These are phyloP conservation scores for Vireo griseus DNA, from an alignment of 2,797 vertebrate species.

Conservation along the genomic window DNA sequence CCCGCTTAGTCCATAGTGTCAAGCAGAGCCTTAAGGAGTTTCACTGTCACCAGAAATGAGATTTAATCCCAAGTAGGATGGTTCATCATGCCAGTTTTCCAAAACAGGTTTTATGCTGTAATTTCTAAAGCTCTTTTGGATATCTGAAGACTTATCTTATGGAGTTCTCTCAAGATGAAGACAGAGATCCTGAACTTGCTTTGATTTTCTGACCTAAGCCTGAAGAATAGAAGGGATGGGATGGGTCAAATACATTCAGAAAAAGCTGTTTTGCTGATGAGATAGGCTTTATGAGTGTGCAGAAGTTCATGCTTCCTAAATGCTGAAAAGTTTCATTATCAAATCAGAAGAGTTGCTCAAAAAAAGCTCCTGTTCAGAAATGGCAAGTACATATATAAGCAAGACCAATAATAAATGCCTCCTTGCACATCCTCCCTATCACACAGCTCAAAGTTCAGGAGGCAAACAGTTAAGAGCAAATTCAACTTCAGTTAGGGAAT, in stretches of 20 bases:
- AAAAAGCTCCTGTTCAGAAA: not conserved
- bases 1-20: not conserved
- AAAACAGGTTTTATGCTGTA: not conserved
- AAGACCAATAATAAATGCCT: not conserved
- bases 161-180: not conserved
- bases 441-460: not conserved
- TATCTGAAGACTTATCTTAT: not conserved
- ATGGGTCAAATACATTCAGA: not conserved
- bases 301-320: not conserved
- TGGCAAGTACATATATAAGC: not conserved
- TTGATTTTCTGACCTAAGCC: not conserved
- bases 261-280: not conserved
- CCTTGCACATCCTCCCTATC: not conserved
- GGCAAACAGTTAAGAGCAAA: not conserved
- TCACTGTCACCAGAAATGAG: not conserved
- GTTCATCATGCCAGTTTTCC: not conserved
- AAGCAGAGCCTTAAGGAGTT: not conserved
- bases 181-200: not conserved
- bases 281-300: not conserved
- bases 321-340: not conserved
- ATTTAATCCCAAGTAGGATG: not conserved
- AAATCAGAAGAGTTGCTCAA: not conserved
- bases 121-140: not conserved
- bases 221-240: not conserved
- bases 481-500: not conserved